Evolutionary conservation across 2,797 vertebrate genomes (phyloP).

Genomic region (Myiothlypis coronata): DNA sequence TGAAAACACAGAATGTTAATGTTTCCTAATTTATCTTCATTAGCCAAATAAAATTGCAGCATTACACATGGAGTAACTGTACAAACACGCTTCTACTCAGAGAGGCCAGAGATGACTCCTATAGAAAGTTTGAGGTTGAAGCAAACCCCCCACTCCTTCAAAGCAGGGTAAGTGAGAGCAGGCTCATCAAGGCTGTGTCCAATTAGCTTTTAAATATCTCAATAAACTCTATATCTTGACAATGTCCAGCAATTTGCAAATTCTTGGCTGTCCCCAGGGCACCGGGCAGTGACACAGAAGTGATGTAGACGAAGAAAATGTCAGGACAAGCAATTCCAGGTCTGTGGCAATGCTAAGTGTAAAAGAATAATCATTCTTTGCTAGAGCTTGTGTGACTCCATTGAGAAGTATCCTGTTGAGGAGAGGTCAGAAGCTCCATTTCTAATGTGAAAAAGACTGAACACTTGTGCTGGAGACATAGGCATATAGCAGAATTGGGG

Average conservation of each 20-base stretch:
- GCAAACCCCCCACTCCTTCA: fast-evolving
- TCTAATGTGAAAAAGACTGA: neutral
- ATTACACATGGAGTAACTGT: neutral
- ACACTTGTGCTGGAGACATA: neutral
- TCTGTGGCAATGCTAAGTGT: neutral
- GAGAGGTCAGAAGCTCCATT: neutral
- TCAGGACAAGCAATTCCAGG: neutral
- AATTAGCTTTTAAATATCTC: neutral
- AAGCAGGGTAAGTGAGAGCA: neutral
- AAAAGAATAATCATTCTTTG: neutral
- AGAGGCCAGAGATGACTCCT: neutral
- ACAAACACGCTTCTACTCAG: fast-evolving
- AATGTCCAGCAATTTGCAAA: neutral
- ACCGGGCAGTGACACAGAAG: neutral
- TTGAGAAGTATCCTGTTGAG: neutral
- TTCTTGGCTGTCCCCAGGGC: neutral
- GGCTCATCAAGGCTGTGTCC: neutral
- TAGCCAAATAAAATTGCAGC: neutral
- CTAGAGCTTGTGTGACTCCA: neutral
- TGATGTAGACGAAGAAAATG: neutral
- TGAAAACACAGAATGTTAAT: neutral
- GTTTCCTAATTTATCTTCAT: neutral
- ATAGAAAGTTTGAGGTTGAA: neutral
- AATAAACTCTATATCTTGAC: neutral
- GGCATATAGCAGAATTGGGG: neutral